phyloP scores from a whole-genome alignment of 2,113 vertebrate genomes.

The Tyrannus savana region DNA sequence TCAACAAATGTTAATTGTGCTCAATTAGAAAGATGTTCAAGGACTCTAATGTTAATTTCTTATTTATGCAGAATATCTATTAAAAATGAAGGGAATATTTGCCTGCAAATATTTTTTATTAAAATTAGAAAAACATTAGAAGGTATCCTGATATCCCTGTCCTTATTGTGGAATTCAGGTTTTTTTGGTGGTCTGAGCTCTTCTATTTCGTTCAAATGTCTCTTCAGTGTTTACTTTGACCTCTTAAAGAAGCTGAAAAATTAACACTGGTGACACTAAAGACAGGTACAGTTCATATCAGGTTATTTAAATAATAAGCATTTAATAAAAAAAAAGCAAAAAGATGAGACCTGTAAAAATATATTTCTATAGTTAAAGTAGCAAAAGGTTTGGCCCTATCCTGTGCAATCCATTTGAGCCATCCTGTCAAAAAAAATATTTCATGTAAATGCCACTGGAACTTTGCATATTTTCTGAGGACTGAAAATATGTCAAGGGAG shows the following conservation, averaged over 20 bases:
- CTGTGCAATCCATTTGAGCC: neutral
- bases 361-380: neutral
- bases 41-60: neutral
- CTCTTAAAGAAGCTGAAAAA: neutral
- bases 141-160: neutral
- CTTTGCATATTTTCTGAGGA: neutral
- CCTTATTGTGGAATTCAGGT: neutral
- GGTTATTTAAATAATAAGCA: neutral
- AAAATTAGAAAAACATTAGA: neutral
- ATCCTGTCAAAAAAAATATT: neutral
- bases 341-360: neutral
- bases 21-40: neutral
- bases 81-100: neutral
- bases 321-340: neutral
- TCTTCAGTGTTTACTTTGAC: neutral
- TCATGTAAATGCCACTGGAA: neutral
- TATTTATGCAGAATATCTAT: neutral
- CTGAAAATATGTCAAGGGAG: neutral
- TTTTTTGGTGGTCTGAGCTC: neutral
- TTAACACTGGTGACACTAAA: neutral
- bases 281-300: neutral
- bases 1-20: slow-evolving; percentile 26
- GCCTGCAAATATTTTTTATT: neutral
- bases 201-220: neutral
- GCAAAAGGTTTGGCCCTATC: neutral